These are phyloP conservation scores for Drosophila virilis DNA, from an alignment of 1,140 invertebrate genomes.

Conservation along the genomic window DNA sequence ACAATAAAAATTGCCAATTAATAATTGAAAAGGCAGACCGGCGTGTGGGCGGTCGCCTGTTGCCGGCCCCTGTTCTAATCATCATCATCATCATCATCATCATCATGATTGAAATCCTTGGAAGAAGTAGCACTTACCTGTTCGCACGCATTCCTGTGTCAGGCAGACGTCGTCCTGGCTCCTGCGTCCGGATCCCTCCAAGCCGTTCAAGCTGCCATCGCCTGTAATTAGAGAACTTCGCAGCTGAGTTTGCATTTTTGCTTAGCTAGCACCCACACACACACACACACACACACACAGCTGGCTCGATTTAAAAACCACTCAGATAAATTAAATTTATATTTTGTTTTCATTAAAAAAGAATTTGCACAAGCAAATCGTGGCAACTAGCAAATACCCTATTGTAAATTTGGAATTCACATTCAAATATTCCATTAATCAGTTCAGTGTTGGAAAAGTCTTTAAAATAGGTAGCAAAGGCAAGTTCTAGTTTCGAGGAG, in stretches of 20 bases:
- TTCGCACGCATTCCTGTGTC: slow-evolving; percentile 89
- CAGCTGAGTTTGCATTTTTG: slow-evolving; percentile 14
- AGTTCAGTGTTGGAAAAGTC: too few species aligned
- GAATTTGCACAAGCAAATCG: slow-evolving; percentile 17
- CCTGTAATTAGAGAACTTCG: slow-evolving; percentile 62
- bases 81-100: background rate
- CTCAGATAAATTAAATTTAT: slow-evolving; percentile 74
- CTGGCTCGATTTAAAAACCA: slow-evolving; percentile 49
- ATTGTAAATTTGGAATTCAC: background rate
- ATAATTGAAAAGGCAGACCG: slow-evolving; percentile 26
- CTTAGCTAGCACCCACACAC: slow-evolving; percentile 4
- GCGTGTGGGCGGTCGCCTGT: too few species aligned
- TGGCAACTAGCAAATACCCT: background rate
- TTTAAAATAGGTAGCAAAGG: too few species aligned
- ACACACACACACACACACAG: slow-evolving; percentile 9
- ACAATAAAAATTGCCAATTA: slow-evolving; percentile 40
- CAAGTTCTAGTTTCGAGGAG: too few species aligned
- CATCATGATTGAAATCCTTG: background rate
- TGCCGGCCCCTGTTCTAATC: background rate
- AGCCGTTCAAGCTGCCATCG: slow-evolving; percentile 27
- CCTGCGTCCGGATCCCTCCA: slow-evolving; percentile 9
- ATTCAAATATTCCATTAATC: too few species aligned
- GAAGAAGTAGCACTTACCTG: slow-evolving; percentile 85
- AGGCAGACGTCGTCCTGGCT: slow-evolving; percentile 86
- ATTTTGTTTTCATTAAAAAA: slow-evolving; percentile 66